Base-by-base conservation (phyloP, 2,113 vertebrate species). In the Tetrao urogallus region DNA sequence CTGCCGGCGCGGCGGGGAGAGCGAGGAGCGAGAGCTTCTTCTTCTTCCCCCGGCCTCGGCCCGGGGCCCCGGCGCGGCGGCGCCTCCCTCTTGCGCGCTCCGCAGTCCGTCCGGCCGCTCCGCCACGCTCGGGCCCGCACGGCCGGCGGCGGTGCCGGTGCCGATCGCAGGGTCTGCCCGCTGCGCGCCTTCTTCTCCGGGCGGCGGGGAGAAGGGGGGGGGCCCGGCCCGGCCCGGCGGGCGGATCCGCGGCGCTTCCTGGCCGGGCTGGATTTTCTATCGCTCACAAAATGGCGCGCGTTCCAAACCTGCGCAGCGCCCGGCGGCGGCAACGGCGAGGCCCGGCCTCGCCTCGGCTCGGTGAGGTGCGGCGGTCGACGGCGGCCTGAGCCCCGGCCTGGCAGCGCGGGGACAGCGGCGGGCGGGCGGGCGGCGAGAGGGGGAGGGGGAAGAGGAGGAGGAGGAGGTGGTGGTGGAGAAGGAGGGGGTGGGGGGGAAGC, bases 211-310 rank as follows among this genome's bases (percentile, higher is more conserved):
- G 54, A 66, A 25, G 11, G 30, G 73, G 60, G 58, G 45, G 69
- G 47, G 85, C 78, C 50, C 63, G 40, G 88, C 84, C 90, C 90
- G 87, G 84, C 79, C 89, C 88, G 96, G 96, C 95, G 92, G 94
- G 71, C 91, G 91, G 94, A 93, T 95, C 91, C 91, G 88, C 91
- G 84, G 84, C 81, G 91, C 89, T 95, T 89, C 96, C 97, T 93
- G 81, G 90, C 96, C 97, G 96, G 95, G 69, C 71, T 96, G 88
- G 95, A 70, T 98, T 98, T 97, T 98, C 98, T 98, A 98, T 98
- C 98, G 98, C 98, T 98, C 98, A 99, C 98, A 99, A 99, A 99
- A 99, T 99, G 99, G 99, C 99, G 99, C 99, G 99, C 98, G 98
- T 98, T 98, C 98, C 98, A 98, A 98, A 98, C 98, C 98, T 99